Base-by-base conservation (phyloP, 2,797 vertebrate genomes). In the Sebastes taczanowskii region DNA sequence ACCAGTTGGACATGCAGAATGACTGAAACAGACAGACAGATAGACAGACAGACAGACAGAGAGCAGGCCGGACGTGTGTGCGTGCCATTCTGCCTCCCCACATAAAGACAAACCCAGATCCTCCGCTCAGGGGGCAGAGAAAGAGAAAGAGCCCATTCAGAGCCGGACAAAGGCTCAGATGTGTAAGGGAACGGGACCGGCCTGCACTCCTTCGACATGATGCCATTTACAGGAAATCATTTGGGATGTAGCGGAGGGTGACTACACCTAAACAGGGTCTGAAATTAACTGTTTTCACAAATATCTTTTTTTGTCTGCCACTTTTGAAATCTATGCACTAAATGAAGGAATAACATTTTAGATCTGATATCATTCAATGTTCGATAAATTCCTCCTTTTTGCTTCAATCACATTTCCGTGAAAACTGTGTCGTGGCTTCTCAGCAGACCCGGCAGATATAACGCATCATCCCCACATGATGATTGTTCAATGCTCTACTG, bases 61-160 rank as follows among this genome's bases (percentile, higher is more conserved):
- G 18, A 20, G 84, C 5, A 2, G 80, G 72, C 76, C 68, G 86
- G 85, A 91, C 58, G 62, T 86, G 88, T 74, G 23, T 80, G 75
- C 14, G 11, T 74, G 81, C 74, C 75, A 66, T 66, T 80, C 66
- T 81, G 83, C 73, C 81, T 85, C 56, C 84, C 87, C 82, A 87
- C 88, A 91, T 75, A 88, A 85, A 91, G 81, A 91, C 90, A 92
- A 91, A 89, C 81, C 82, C 87, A 84, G 75, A 89, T 74, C 90
- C 79, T 85, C 71, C 6, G 34, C 79, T 90, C 82, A 63, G 81
- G 78, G 81, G 67, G 77, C 76, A 78, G 23, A 46, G 60, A 81
- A 42, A 42, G 64, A 91, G 83, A 91, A 90, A 92, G 86, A 70
- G 71, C 6, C 73, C 84, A 90, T 94, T 94, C 87, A 94, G 72